These are phyloP conservation scores for Parthenolecanium corni DNA, from an alignment of 2,888 invertebrate genomes.

Conservation along the genomic window DNA sequence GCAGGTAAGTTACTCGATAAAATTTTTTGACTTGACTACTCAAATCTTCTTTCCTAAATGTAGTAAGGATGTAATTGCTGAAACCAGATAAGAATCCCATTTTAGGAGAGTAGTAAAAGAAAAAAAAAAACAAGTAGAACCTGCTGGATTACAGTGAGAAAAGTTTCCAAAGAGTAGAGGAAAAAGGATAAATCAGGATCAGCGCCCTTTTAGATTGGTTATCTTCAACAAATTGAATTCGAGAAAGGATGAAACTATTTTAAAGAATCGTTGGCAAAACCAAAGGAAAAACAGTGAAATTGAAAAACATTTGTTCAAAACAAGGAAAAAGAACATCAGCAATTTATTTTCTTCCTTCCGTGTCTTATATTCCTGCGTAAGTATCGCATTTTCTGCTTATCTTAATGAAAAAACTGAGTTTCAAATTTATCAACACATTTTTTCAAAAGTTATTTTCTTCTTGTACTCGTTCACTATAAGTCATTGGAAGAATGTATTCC, in stretches of 20 bases:
- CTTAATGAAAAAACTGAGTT: constrained; percentile 23
- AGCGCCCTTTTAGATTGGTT: constrained; percentile 22
- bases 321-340: constrained; percentile 16
- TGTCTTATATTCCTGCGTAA: neutral
- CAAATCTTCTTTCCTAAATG: neutral
- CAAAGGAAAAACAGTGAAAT: constrained; percentile 5
- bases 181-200: constrained; percentile 23
- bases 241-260: constrained; percentile 24
- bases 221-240: constrained; percentile 25
- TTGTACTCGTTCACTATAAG: too few relatives aligned
- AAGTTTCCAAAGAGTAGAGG: constrained; percentile 4
- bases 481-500: too few relatives aligned
- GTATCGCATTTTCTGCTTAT: constrained; percentile 22
- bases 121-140: neutral
- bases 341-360: constrained; percentile 4
- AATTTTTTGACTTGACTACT: neutral
- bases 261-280: constrained; percentile 11
- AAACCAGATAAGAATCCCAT: constrained; percentile 13
- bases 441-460: too few relatives aligned
- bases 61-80: constrained; percentile 12
- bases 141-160: constrained; percentile 10
- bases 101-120: neutral
- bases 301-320: constrained; percentile 23
- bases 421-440: constrained; percentile 14
- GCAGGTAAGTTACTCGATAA: too few relatives aligned